A percentile compares a stretch with the other conserved stretches of the same genome.
phyloP scores from a whole-genome alignment of 2,888 invertebrate genomes.

The Drosophila mimica region DNA sequence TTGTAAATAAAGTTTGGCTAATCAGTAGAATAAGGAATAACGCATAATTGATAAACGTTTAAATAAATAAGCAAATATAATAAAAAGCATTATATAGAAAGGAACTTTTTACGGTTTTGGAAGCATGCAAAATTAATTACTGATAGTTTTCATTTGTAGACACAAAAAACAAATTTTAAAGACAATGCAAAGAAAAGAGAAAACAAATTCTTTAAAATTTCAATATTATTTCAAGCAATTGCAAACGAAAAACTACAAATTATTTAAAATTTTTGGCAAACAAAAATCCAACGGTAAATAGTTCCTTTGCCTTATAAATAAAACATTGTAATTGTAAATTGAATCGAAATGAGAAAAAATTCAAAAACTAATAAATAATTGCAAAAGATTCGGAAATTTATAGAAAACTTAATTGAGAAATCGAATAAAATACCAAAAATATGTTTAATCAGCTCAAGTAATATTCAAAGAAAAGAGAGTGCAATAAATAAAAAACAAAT shows the following conservation, averaged over 20 bases:
- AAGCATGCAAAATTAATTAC: slow-evolving; percentile 69
- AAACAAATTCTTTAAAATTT: slow-evolving; percentile 22
- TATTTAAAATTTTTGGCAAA: slow-evolving; percentile 77
- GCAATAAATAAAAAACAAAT: background rate
- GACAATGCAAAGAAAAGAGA: slow-evolving; percentile 13
- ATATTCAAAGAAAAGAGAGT: slow-evolving; percentile 3
- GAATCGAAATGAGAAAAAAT: slow-evolving; percentile 13
- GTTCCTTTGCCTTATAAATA: slow-evolving; percentile 81
- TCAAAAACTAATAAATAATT: background rate
- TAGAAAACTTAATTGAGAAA: background rate
- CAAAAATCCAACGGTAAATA: slow-evolving; percentile 83
- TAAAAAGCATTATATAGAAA: slow-evolving; percentile 56
- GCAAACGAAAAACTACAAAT: slow-evolving; percentile 42
- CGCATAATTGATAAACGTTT: slow-evolving; percentile 5
- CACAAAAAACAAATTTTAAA: slow-evolving; percentile 21
- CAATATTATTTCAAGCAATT: slow-evolving; percentile 35
- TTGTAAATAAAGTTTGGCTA: slow-evolving; percentile 45
- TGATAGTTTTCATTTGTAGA: slow-evolving; percentile 59
- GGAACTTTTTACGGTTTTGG: slow-evolving; percentile 80
- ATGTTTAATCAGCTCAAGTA: slow-evolving; percentile 13
- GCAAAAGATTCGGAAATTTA: background rate
- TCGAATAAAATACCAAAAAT: slow-evolving; percentile 14
- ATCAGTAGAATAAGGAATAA: slow-evolving; percentile 11
- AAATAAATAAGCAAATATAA: slow-evolving; percentile 24
- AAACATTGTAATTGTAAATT: slow-evolving; percentile 56